Evolutionary conservation across 1,140 invertebrate genomes (phyloP), one percentile per base, ranked within the genome.

Genomic region (Chymomyza costata): DNA sequence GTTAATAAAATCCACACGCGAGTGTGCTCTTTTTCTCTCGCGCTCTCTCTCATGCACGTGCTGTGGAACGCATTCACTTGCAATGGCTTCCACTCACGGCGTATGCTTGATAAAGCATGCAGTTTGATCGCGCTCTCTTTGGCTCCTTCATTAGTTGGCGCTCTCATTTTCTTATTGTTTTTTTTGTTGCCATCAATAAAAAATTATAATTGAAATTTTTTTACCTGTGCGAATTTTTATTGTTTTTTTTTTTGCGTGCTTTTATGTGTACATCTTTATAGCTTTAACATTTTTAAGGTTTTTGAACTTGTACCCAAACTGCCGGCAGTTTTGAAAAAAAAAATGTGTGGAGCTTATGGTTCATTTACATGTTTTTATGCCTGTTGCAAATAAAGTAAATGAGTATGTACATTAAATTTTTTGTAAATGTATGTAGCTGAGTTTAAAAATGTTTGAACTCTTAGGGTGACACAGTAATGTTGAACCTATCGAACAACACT

Each of bases 181-280:
- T 65, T 61, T 53, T 50, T 61, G 28, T 62, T 62, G 40, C 59
- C 56, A 56, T 76, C 54, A 80, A 71, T 78, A 67, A 11, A 67
- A 74, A 80, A 78, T 59, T 53, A 39, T 66, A 64, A 76, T 71
- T 78, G 49, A 51, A 64, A 64, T 71, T 47, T 62, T 25, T 25
- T 25, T 76, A 65, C 56, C 53, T 46, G 38, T 34, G 10, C 19
- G 45, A 17, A 21, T 57, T 44, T 43, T 28, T 18, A 16, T 34
- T 70, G 53, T 31, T 28, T 28, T 32, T 7, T 50, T 40, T 38
- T 34, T 55, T 54, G 50, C 17, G 19, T 18, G 19, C 43, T 60
- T 64, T 37, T n/a, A n/a, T n/a, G n/a, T n/a, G n/a, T n/a, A n/a
- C n/a, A 50, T 66, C 48, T 41, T 54, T 55, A 51, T 46, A 37